These are phyloP conservation scores for Folsomia manolachei DNA, from an alignment of 2,888 invertebrate species.

Conservation along the genomic window DNA sequence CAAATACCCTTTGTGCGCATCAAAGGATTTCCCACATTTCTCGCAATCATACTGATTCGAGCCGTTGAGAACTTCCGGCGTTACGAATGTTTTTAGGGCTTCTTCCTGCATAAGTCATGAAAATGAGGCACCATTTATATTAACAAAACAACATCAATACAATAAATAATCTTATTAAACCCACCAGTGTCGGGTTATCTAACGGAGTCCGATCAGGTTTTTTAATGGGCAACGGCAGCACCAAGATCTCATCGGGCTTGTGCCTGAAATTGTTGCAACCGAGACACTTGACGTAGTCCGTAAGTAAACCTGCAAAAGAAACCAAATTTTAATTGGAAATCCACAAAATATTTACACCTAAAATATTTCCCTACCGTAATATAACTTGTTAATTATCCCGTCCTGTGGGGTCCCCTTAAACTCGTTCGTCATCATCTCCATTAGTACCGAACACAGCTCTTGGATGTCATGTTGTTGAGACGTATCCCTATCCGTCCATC, in stretches of 20 bases:
- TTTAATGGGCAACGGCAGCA: conserved; percentile 79
- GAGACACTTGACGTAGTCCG: conserved; percentile 81
- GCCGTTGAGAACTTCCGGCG: conserved; percentile 76
- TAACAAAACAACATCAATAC: no score
- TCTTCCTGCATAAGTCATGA: not conserved
- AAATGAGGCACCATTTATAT: no score
- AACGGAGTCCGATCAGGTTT: conserved; percentile 64
- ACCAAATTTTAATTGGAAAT: not conserved
- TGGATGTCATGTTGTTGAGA: conserved; percentile 93
- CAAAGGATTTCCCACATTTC: conserved; percentile 78
- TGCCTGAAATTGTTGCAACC: conserved; percentile 67
- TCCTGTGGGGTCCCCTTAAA: conserved; percentile 78
- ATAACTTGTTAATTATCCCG: conserved; percentile 75
- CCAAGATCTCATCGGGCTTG: conserved; percentile 56
- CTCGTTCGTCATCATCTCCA: conserved; percentile 80
- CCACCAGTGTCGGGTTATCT: conserved; percentile 63
- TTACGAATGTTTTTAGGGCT: conserved; percentile 56
- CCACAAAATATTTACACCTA: not conserved
- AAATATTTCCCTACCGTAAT: conserved; percentile 56
- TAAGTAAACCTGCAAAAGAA: conserved; percentile 53
- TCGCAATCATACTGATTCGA: conserved; percentile 86
- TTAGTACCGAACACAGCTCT: conserved; percentile 84
- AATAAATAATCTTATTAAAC: no score
- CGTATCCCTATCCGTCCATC: conserved; percentile 84
- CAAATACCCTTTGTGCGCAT: conserved; percentile 85